Conservation (phyloP, 2,888 invertebrate species). For the Ephialtes manifestator region DNA sequence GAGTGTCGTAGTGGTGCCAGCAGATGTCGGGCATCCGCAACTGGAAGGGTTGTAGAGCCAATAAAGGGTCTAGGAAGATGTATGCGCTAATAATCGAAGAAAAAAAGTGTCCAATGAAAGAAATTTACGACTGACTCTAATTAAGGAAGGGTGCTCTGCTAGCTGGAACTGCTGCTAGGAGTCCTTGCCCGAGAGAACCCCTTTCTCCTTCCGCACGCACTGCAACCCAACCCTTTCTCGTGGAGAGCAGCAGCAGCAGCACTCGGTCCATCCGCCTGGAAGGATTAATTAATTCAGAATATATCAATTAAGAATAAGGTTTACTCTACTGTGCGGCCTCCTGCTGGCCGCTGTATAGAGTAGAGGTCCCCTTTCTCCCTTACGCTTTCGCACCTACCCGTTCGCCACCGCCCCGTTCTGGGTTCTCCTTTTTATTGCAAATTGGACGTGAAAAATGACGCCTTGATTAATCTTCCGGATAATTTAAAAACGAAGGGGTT, state of each 20-base stretch:
- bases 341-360: conserved; percentile 60
- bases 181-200: conserved; percentile 61
- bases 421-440: conserved; percentile 84
- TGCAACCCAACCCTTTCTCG: conserved; percentile 66
- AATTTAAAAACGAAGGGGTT: conserved; percentile 86
- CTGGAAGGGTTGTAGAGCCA: conserved; percentile 80
- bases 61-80: conserved; percentile 84
- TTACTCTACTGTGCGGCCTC: conserved; percentile 81
- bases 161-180: conserved; percentile 22
- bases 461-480: conserved; percentile 86
- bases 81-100: conserved; percentile 86
- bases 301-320: conserved; percentile 86
- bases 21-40: conserved; percentile 82
- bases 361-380: conserved; percentile 53
- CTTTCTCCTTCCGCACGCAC: conserved; percentile 61
- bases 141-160: conserved; percentile 83
- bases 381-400: conserved; percentile 47
- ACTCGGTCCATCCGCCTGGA: conserved; percentile 74
- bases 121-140: conserved; percentile 85
- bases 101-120: conserved; percentile 85
- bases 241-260: conserved; percentile 50
- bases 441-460: conserved; percentile 86
- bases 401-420: conserved; percentile 45
- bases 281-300: conserved; percentile 86
- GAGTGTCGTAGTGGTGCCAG: conserved; percentile 65